phyloP scores from a whole-genome alignment of 2,888 invertebrate species.

The Odontocerum albicorne region DNA sequence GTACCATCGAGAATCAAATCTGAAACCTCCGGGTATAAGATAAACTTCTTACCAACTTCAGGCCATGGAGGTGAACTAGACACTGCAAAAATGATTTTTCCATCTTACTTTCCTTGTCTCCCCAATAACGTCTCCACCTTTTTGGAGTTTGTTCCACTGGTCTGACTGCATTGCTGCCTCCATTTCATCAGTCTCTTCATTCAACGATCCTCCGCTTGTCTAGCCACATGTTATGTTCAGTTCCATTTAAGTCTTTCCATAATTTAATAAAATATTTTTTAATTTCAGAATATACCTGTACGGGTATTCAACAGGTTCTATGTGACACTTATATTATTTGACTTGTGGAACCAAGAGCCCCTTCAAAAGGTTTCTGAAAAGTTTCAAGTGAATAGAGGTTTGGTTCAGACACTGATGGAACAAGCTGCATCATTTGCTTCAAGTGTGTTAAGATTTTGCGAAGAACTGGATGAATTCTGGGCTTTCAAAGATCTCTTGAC shows the following conservation, averaged over 20 bases:
- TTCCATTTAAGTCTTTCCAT: background rate
- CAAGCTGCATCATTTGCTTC: constrained; percentile 72
- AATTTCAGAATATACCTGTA: constrained; percentile 59
- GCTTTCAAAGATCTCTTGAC: constrained; percentile 74
- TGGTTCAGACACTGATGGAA: constrained; percentile 75
- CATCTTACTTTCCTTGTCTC: too few relatives aligned
- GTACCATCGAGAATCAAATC: too few relatives aligned
- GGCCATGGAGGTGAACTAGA: too few relatives aligned
- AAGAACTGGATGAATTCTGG: constrained; percentile 81
- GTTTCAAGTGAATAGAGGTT: constrained; percentile 74
- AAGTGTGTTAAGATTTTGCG: constrained; percentile 78
- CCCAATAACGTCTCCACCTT: too few relatives aligned
- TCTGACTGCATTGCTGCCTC: too few relatives aligned
- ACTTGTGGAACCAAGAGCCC: constrained; percentile 70
- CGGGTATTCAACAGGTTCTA: constrained; percentile 78
- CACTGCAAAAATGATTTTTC: too few relatives aligned
- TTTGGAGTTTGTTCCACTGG: too few relatives aligned
- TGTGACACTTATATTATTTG: constrained; percentile 80
- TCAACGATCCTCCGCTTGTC: too few relatives aligned
- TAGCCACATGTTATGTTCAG: too few relatives aligned
- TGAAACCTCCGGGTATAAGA: too few relatives aligned
- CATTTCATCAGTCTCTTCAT: too few relatives aligned
- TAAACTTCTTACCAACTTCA: too few relatives aligned
- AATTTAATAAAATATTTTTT: constrained; percentile 4
- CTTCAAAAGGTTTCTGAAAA: constrained; percentile 70